A percentile compares a stretch with the other conserved stretches of the same genome.
Evolutionary conservation across 2,797 vertebrate species (phyloP).

Genomic region (Ptychadena robeensis): DNA sequence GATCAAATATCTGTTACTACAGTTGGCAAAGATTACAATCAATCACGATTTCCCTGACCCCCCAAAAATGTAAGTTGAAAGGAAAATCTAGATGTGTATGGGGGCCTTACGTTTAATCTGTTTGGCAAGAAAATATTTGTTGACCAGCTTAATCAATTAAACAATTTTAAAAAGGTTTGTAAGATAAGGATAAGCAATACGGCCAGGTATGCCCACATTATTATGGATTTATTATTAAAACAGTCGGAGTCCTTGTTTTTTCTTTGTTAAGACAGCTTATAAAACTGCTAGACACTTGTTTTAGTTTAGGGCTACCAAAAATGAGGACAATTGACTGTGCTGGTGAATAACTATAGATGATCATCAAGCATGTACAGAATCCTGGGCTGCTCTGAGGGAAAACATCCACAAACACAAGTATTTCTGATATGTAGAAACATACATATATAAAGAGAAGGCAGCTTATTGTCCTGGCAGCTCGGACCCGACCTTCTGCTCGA

Average conservation of each 20-base stretch:
- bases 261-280: slow-evolving; percentile 7
- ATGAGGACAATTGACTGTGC: slow-evolving; percentile 44
- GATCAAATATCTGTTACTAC: no score
- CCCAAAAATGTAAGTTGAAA: no score
- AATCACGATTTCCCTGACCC: no score
- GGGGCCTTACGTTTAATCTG: no score
- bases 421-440: slow-evolving; percentile 33
- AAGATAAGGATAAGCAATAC: no score
- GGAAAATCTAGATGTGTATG: no score
- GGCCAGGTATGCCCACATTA: no score
- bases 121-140: no score
- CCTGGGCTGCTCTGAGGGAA: slow-evolving; percentile 26
- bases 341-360: slow-evolving; percentile 47
- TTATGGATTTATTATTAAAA: slow-evolving; percentile 24
- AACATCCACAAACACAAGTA: slow-evolving; percentile 27
- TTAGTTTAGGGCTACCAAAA: slow-evolving; percentile 45
- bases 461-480: slow-evolving; percentile 41
- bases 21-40: no score
- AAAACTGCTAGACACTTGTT: slow-evolving; percentile 25
- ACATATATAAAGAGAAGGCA: slow-evolving; percentile 40
- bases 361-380: slow-evolving; percentile 26
- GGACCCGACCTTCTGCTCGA: slow-evolving; percentile 24
- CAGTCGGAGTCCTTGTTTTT: not conserved
- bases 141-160: no score
- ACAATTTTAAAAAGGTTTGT: no score